These are phyloP conservation scores for Drosophila bocqueti DNA, from an alignment of 1,140 invertebrate genomes.

Conservation along the genomic window DNA sequence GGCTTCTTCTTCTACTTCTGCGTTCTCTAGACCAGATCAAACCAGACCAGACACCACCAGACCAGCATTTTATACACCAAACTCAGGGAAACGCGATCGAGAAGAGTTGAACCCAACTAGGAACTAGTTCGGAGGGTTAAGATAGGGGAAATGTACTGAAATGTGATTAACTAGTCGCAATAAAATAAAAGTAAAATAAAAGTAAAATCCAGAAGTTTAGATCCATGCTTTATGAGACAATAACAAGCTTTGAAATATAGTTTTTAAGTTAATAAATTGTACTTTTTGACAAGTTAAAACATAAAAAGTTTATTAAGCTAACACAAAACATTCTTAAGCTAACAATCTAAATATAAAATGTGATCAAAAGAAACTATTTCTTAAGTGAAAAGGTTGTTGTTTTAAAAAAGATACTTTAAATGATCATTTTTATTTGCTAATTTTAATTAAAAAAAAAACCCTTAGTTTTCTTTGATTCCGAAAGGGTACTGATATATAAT, in stretches of 20 bases:
- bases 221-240: too few relatives aligned
- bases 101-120: constrained; percentile 2
- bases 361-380: background rate
- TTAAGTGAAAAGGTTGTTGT: too few relatives aligned
- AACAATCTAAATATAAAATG: background rate
- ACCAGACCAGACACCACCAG: constrained; percentile 33
- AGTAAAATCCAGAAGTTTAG: too few relatives aligned
- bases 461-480: background rate
- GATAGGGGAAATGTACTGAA: too few relatives aligned
- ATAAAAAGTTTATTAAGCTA: background rate
- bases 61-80: constrained; percentile 2
- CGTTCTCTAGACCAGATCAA: constrained; percentile 39
- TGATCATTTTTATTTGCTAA: rapidly evolving
- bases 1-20: constrained; percentile 56
- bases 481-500: background rate
- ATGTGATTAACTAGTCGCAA: background rate
- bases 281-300: background rate
- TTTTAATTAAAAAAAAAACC: background rate
- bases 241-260: background rate
- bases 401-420: background rate
- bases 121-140: constrained; percentile 19
- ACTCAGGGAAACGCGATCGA: constrained; percentile 6
- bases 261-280: background rate
- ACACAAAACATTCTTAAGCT: background rate
- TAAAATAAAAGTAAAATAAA: background rate